Evolutionary conservation across 2,888 invertebrate species (phyloP), one percentile per base, ranked within the genome.

Genomic region (Entomobrya multifasciata): DNA sequence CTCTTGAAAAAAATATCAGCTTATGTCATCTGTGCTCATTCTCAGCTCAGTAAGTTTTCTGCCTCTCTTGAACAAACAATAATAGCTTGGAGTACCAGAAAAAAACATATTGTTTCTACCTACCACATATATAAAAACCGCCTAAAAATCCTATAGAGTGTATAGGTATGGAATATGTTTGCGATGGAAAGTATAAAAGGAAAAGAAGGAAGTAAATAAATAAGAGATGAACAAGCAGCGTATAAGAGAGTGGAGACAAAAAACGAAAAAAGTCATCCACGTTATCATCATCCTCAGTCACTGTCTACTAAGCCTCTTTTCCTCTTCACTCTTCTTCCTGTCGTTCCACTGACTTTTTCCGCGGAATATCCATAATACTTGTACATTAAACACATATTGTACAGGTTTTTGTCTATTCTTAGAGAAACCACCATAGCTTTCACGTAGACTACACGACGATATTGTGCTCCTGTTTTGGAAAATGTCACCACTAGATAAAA

Each of bases 21-120:
- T 30, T 67, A 20, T 82, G 81, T 72, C 81, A 82, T 82, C 72
- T 82, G 81, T 60, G 70, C 72, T 55, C 81, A 72, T 72, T 82
- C 81, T 82, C 81, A 82, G 52, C 72, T 57, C 49, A 80, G 49
- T 30, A 74, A 52, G 74, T 55, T 74, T 74, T 30, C 8, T 36
- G 8, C 8, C 36, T 36, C 55, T 20, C 55, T 36, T n/a, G 15
- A 25, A 8, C 36, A 36, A 36, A 22, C 55, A 52, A 55, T 55
- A 55, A 55, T 36, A 74, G 25, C 44, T 22, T 49, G 47, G 22
- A 70, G 44, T 70, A 27, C 47, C 70, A 70, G 27, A n/a, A n/a
- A 70, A 30, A 74, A 55, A 17, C 55, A 55, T 52, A 74, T 72
- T 49, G 72, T 27, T 11, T 72, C 30, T 13, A 15, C 22, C 36